These are phyloP conservation scores for Zaprionus inermis DNA, from an alignment of 1,140 invertebrate genomes.

Conservation along the genomic window DNA sequence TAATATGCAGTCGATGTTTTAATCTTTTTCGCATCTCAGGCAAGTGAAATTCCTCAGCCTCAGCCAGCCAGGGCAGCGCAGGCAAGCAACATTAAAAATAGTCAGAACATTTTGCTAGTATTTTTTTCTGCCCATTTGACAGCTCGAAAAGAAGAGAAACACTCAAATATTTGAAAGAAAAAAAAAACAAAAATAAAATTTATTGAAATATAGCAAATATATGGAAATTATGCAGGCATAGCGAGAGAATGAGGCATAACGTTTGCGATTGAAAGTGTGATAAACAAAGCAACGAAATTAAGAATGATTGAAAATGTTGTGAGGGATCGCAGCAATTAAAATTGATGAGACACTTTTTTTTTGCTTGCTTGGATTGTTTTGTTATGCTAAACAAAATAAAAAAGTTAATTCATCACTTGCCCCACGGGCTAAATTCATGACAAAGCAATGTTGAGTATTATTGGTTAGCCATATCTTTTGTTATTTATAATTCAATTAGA, in stretches of 20 bases:
- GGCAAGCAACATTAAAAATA: conserved; percentile 58
- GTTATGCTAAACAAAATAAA: too few species aligned
- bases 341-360: conserved; percentile 53
- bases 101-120: conserved; percentile 55
- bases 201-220: conserved; percentile 26
- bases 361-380: neutral
- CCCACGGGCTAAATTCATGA: conserved; percentile 50
- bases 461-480: neutral
- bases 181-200: conserved; percentile 4
- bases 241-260: conserved; percentile 15
- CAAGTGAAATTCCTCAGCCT: conserved; percentile 67
- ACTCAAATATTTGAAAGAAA: neutral
- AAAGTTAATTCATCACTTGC: conserved; percentile 59
- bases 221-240: conserved; percentile 54
- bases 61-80: conserved; percentile 56
- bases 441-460: conserved; percentile 32
- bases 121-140: conserved; percentile 52
- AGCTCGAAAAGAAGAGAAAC: conserved; percentile 53
- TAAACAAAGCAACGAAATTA: conserved; percentile 48
- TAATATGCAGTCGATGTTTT: conserved; percentile 41
- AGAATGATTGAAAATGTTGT: conserved; percentile 65
- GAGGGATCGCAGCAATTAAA: conserved; percentile 54
- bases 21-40: conserved; percentile 36
- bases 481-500: neutral
- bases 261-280: conserved; percentile 19